phyloP scores from a whole-genome alignment of 2,888 invertebrate genomes.

The Tanaodytes sp. region DNA sequence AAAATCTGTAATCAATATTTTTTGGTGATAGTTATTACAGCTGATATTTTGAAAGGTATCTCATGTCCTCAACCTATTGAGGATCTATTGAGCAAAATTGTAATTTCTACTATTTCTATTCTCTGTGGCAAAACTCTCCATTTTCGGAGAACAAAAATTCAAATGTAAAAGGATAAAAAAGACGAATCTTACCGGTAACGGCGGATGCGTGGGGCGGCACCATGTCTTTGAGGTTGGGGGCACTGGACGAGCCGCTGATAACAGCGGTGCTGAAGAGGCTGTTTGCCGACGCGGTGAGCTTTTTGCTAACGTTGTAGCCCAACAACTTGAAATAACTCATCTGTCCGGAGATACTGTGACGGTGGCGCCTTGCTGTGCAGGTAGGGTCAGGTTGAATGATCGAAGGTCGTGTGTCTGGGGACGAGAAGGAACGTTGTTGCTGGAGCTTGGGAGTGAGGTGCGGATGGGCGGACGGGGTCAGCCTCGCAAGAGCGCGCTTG shows the following conservation, averaged over 20 bases:
- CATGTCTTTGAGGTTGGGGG: constrained; percentile 91
- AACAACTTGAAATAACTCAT: constrained; percentile 94
- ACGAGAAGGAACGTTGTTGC: constrained; percentile 70
- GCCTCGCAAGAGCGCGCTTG: constrained; percentile 43
- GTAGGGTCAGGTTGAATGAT: constrained; percentile 73
- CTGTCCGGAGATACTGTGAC: constrained; percentile 96
- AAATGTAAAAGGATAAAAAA: no score
- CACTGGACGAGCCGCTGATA: constrained; percentile 94
- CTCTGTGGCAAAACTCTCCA: no score
- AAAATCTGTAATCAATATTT: no score
- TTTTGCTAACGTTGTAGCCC: constrained; percentile 83
- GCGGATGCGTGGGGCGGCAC: constrained; percentile 83
- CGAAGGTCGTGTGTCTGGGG: constrained; percentile 71
- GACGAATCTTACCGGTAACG: constrained; percentile 82
- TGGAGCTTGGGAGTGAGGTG: constrained; percentile 64
- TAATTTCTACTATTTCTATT: no score
- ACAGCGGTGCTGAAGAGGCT: constrained; percentile 96
- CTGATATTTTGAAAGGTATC: no score
- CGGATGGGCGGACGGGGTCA: constrained; percentile 40
- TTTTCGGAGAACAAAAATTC: no score
- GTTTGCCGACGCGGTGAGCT: constrained; percentile 81
- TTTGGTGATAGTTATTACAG: no score
- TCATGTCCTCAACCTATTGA: no score
- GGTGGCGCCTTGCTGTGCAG: constrained; percentile 84
- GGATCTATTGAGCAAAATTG: no score